Percentiles rank a stretch among this genome's conserved stretches.
phyloP scores from a whole-genome alignment of 2,797 vertebrate genomes.

The Falco berigora region DNA sequence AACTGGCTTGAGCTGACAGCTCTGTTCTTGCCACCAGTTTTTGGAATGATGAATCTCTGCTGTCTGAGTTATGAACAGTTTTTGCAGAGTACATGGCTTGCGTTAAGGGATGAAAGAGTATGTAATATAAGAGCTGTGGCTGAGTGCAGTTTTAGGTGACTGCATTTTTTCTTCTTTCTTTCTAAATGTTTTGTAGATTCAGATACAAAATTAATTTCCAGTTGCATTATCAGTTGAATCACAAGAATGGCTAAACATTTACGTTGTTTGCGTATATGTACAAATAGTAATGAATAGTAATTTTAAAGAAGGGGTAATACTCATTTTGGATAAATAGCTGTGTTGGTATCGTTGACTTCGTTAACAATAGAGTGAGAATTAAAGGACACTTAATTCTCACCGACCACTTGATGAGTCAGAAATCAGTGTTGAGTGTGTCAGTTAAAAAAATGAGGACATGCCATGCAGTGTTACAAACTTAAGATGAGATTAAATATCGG shows the following conservation, averaged over 20 bases:
- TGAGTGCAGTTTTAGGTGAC: not conserved
- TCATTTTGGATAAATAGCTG: not conserved
- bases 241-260: not conserved
- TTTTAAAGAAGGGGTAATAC: not conserved
- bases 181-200: not conserved
- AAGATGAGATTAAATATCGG: not conserved
- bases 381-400: not conserved
- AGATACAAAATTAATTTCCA: not conserved
- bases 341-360: not conserved
- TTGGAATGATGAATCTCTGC: not conserved
- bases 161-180: no score
- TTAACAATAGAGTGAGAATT: not conserved
- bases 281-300: not conserved
- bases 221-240: not conserved
- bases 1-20: not conserved
- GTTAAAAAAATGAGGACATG: not conserved
- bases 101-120: not conserved
- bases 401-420: not conserved
- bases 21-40: not conserved
- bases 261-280: not conserved
- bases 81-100: not conserved
- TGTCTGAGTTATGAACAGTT: not conserved
- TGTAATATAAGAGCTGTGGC: not conserved
- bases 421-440: not conserved
- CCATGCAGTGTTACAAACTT: not conserved